phyloP scores from a whole-genome alignment of 2,113 vertebrate species.

The Nannospalax galili region DNA sequence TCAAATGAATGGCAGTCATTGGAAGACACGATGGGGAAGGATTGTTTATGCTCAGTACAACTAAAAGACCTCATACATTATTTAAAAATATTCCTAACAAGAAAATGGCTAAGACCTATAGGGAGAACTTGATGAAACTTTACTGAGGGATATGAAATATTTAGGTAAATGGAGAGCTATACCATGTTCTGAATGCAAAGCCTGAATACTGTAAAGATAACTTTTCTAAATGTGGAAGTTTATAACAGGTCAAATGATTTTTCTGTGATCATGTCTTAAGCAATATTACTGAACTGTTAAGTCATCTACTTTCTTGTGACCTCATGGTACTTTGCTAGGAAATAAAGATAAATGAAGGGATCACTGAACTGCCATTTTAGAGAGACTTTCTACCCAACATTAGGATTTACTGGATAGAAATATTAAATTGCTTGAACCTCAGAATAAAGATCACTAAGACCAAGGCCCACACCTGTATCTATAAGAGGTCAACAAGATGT shows the following conservation, averaged over 20 bases:
- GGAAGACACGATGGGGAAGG: neutral
- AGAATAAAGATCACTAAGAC: neutral
- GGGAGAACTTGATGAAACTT: constrained; percentile 59
- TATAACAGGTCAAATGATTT: constrained; percentile 1
- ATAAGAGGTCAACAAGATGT: neutral
- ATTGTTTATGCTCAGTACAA: constrained; percentile 31
- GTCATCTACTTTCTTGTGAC: neutral
- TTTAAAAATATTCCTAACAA: constrained; percentile 52
- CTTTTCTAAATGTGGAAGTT: constrained; percentile 23
- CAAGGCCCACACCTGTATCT: neutral
- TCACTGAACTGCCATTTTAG: neutral
- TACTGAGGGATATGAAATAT: constrained; percentile 64
- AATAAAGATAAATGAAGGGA: neutral
- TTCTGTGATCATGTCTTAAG: neutral
- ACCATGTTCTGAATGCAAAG: constrained; percentile 44
- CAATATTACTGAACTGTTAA: neutral
- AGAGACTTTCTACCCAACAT: neutral
- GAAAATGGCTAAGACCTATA: constrained; percentile 48
- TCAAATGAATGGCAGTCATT: neutral
- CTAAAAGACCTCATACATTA: constrained; percentile 27
- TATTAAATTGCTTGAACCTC: neutral
- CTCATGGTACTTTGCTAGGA: neutral
- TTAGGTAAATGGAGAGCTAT: constrained; percentile 58
- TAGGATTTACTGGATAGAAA: neutral
- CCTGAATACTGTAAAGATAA: constrained; percentile 57